A percentile compares a stretch with the other conserved stretches of the same genome.
These are phyloP conservation scores for Mylabris sibirica DNA, from an alignment of 2,888 invertebrate species.

Conservation along the genomic window DNA sequence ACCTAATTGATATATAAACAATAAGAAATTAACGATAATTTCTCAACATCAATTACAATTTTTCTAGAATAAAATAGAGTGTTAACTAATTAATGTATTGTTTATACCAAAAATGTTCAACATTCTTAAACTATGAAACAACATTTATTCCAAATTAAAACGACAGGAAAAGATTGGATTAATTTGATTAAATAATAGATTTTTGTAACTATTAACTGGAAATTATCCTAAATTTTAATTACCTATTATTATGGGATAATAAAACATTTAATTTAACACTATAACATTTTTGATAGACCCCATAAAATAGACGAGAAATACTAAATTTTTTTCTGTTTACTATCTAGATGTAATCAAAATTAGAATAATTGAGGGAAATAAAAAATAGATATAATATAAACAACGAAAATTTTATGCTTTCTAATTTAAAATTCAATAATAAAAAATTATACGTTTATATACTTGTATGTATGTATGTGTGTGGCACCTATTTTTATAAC, in stretches of 20 bases:
- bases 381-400: not conserved
- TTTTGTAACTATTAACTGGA: not conserved
- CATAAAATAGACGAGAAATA: constrained; percentile 1
- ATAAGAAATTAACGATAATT: not conserved
- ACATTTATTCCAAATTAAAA: not conserved
- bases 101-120: not conserved
- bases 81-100: constrained; percentile 2
- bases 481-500: constrained; percentile 1
- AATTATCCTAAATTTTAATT: not conserved
- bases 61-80: not conserved
- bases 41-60: not conserved
- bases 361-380: not conserved
- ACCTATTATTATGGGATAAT: constrained; percentile 5
- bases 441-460: not conserved
- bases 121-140: not conserved
- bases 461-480: not conserved
- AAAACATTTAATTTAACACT: constrained; percentile 4
- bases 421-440: constrained; percentile 1
- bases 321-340: not conserved
- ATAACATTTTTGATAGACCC: not conserved
- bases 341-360: not conserved
- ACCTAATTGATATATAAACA: not conserved
- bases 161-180: not conserved
- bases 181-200: not conserved
- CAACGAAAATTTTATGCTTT: not conserved